A percentile compares a stretch with the other conserved stretches of the same genome.
Conservation (phyloP, 2,888 invertebrate genomes). For the Microchrysa polita region DNA sequence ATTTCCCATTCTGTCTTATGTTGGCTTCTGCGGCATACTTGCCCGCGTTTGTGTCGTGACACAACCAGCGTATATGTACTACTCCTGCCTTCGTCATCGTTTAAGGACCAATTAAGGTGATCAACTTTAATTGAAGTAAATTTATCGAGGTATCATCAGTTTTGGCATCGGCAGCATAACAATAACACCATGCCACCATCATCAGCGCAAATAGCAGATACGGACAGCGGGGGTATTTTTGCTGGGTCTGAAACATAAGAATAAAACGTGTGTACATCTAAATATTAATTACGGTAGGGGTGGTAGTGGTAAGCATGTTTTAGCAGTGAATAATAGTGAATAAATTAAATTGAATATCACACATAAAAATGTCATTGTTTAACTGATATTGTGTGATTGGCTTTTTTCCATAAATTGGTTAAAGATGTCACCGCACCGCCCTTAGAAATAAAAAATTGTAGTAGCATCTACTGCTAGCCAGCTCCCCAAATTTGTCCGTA, state of each 20-base stretch:
- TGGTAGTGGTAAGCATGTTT: too few relatives aligned
- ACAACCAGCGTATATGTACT: neutral
- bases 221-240: neutral
- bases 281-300: too few relatives aligned
- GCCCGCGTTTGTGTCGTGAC: slow-evolving; percentile 12
- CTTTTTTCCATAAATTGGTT: too few relatives aligned
- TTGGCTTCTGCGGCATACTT: neutral
- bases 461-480: too few relatives aligned
- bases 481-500: too few relatives aligned
- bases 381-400: too few relatives aligned
- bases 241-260: neutral
- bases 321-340: too few relatives aligned
- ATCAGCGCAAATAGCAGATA: neutral
- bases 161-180: slow-evolving; percentile 4
- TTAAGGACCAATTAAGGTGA: slow-evolving; percentile 61
- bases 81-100: slow-evolving; percentile 14
- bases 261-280: neutral
- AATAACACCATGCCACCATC: slow-evolving; percentile 6
- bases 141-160: slow-evolving; percentile 45
- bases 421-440: too few relatives aligned
- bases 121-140: slow-evolving; percentile 60
- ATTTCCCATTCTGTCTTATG: neutral
- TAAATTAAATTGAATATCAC: too few relatives aligned
- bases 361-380: too few relatives aligned
- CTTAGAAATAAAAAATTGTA: too few relatives aligned